A percentile compares a stretch with the other conserved stretches of the same genome.
These are phyloP conservation scores for Brienomyrus longianalis DNA, from an alignment of 2,113 vertebrate genomes.

Conservation along the genomic window DNA sequence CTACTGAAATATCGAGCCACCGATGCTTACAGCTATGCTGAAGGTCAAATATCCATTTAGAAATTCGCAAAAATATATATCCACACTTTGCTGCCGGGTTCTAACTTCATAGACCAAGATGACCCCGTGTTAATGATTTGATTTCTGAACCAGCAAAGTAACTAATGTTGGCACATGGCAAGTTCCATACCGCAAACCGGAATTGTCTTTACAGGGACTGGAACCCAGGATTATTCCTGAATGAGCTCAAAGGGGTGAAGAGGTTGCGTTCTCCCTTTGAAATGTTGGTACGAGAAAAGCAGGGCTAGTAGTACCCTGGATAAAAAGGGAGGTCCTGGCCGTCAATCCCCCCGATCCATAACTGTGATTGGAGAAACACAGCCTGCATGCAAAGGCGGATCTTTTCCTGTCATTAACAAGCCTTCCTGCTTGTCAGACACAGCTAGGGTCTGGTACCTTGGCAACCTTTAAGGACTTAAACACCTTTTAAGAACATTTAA, in stretches of 20 bases:
- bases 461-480: neutral
- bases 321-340: neutral
- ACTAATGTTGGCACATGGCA: neutral
- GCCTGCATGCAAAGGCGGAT: neutral
- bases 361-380: neutral
- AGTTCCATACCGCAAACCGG: neutral
- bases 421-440: neutral
- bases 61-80: constrained; percentile 45
- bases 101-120: constrained; percentile 43
- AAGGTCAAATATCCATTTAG: constrained; percentile 56
- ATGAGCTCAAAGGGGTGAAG: neutral
- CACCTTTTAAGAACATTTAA: neutral
- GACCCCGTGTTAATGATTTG: constrained; percentile 50
- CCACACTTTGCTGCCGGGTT: constrained; percentile 32
- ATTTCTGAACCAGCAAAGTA: constrained; percentile 46
- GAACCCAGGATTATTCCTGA: neutral
- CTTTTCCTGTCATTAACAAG: neutral
- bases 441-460: neutral
- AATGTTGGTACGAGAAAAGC: neutral
- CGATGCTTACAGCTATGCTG: constrained; percentile 2
- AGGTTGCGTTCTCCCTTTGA: neutral
- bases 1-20: constrained; percentile 26
- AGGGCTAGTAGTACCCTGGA: neutral
- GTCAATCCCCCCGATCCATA: neutral
- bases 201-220: neutral